These are phyloP conservation scores for Stenopsyche tienmushanensis DNA, from an alignment of 1,140 invertebrate species.

Conservation along the genomic window DNA sequence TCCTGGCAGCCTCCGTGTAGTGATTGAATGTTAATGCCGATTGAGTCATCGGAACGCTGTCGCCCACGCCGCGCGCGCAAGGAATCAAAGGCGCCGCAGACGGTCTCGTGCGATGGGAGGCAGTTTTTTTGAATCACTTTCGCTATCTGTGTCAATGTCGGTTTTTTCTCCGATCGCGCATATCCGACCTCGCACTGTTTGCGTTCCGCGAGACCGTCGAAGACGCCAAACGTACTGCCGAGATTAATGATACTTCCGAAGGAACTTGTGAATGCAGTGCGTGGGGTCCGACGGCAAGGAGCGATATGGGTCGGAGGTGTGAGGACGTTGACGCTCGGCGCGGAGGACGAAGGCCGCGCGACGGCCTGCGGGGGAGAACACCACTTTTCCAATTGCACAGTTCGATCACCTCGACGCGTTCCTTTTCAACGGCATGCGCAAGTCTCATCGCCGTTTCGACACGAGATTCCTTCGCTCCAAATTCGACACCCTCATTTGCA, in stretches of 20 bases:
- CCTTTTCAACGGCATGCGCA: no score
- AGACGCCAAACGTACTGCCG: no score
- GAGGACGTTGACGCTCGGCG: slow-evolving; percentile 5
- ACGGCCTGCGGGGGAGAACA: background rate
- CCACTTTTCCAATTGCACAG: no score
- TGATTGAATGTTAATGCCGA: background rate
- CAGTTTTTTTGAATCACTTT: background rate
- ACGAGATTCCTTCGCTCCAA: no score
- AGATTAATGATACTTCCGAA: no score
- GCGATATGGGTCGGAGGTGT: no score
- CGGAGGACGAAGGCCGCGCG: background rate
- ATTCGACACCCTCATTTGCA: no score
- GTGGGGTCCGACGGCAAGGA: no score
- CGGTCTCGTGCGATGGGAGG: background rate
- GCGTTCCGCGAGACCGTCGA: background rate
- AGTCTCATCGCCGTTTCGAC: no score
- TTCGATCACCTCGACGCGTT: no score
- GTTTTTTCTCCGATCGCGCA: background rate
- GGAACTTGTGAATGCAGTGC: no score
- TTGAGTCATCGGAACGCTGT: background rate
- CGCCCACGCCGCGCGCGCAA: background rate
- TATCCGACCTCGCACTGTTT: background rate
- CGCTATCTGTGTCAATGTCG: background rate
- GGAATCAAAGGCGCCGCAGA: background rate
- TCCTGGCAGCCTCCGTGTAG: background rate